A percentile compares a stretch with the other conserved stretches of the same genome.
phyloP scores from a whole-genome alignment of 2,113 vertebrate species.

The Atractosteus spatula region DNA sequence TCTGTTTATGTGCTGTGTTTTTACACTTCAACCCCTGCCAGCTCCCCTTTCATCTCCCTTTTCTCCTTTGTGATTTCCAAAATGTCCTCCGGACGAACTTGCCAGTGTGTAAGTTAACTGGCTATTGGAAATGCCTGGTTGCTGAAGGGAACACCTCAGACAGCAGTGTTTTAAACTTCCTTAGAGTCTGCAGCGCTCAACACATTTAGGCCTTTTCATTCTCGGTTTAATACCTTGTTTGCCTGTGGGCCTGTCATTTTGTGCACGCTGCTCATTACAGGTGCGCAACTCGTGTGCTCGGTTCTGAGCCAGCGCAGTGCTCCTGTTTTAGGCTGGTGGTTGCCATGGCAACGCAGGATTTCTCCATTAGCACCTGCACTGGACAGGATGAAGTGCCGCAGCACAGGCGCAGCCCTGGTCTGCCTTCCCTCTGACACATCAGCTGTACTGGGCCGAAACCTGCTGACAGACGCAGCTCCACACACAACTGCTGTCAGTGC shows the following conservation, averaged over 20 bases:
- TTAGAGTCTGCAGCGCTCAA: too few species aligned
- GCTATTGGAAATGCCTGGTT: too few species aligned
- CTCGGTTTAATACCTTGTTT: too few species aligned
- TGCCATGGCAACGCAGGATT: slow-evolving; percentile 65
- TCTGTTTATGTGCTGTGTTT: too few species aligned
- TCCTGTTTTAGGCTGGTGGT: slow-evolving; percentile 60
- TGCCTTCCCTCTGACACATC: slow-evolving; percentile 47
- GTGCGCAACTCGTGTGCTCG: slow-evolving; percentile 59
- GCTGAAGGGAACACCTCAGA: too few species aligned
- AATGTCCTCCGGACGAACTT: too few species aligned
- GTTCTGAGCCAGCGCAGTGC: slow-evolving; percentile 56
- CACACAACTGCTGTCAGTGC: slow-evolving; percentile 64
- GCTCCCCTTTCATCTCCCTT: too few species aligned
- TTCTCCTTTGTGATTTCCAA: too few species aligned
- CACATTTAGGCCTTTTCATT: too few species aligned
- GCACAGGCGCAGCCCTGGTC: background rate
- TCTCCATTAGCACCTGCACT: slow-evolving; percentile 45
- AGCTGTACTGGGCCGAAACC: slow-evolving; percentile 70
- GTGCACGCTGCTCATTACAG: slow-evolving; percentile 57
- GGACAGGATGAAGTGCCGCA: slow-evolving; percentile 10
- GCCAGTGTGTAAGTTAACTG: too few species aligned
- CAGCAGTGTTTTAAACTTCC: too few species aligned
- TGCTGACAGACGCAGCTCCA: slow-evolving; percentile 71
- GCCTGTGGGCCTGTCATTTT: slow-evolving; percentile 30
- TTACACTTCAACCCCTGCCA: too few species aligned